A percentile compares a stretch with the other conserved stretches of the same genome.
Evolutionary conservation across 1,140 invertebrate genomes (phyloP).

Genomic region (Drosophila micromelanica): DNA sequence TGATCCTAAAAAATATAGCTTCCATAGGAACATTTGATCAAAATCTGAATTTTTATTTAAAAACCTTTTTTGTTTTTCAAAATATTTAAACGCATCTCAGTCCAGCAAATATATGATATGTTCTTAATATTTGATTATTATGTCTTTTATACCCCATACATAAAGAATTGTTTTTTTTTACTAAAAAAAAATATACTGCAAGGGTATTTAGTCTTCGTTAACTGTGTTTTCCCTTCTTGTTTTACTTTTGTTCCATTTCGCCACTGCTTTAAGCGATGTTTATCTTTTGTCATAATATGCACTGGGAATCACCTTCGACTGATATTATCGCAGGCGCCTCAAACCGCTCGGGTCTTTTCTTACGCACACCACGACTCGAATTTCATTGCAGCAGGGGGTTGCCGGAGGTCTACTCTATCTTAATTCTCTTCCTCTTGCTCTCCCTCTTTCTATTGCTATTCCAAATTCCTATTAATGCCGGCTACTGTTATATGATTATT

Average conservation of each 20-base stretch:
- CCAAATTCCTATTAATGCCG: conserved; percentile 19
- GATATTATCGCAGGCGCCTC: conserved; percentile 71
- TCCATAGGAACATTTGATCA: too few relatives aligned
- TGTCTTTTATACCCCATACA: too few relatives aligned
- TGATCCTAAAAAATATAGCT: too few relatives aligned
- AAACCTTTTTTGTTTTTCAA: too few relatives aligned
- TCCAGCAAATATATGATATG: too few relatives aligned
- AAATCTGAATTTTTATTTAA: too few relatives aligned
- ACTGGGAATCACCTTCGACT: conserved; percentile 77
- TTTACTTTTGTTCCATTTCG: conserved; percentile 25
- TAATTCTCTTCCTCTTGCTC: not conserved
- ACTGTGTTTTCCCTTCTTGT: conserved; percentile 1
- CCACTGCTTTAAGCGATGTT: conserved; percentile 66
- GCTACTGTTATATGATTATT: conserved; percentile 65
- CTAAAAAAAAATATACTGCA: too few relatives aligned
- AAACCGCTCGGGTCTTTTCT: conserved; percentile 22
- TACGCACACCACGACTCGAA: conserved; percentile 19
- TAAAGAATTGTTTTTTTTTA: too few relatives aligned
- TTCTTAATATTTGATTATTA: too few relatives aligned
- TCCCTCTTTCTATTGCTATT: conserved; percentile 15
- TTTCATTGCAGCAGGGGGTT: conserved; percentile 14
- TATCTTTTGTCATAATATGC: conserved; percentile 82
- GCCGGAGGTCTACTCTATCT: conserved; percentile 14
- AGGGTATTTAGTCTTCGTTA: not conserved
- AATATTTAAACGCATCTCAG: too few relatives aligned